Evolutionary conservation across 2,113 vertebrate species (phyloP), one percentile per base, ranked within the genome.

Genomic region (Tor tambroides): DNA sequence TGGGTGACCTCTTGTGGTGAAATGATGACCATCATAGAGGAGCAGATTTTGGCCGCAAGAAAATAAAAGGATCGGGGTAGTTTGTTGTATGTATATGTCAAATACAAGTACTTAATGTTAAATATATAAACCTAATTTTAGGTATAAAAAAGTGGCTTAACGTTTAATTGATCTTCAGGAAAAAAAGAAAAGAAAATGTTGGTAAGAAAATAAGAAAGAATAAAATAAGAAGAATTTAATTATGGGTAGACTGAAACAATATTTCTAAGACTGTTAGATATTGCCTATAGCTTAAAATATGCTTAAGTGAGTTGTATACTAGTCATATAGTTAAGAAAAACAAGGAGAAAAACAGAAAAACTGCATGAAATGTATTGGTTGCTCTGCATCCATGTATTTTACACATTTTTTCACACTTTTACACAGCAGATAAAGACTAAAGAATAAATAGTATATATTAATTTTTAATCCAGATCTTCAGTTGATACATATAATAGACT

Each of bases 391-490:
- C n/a, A 8, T 69, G 6, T 32, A 46, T 63, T 49, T 56, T 10
- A 32, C 46, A 35, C 26, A 69, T 38, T 86, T 6, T n/a, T n/a
- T 41, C 49, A 56, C n/a, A 61, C 28, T 21, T 80, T 51, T 35
- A 72, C 67, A 75, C 74, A 41, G 56, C 80, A 82, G 80, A 82
- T 46, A 49, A 30, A 80, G 56, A 63, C 56, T 63, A 41, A 83
- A 46, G 46, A 83, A 83, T 83, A 83, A 83, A 83, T 83, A 83
- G 43, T 12, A 83, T 83, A 83, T 83, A 83, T 72, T 83, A 83
- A 32, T 19, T 80, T 30, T 82, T 3, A 82, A 67, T 46, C 26
- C 61, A 82, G n/a, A 82, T 28, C 80, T 82, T 82, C 38, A 43
- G 1, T 15, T 28, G 26, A 51, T 51, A 23, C 76, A 65, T 63